Evolutionary conservation across 2,888 invertebrate genomes (phyloP).

Genomic region (Hyles lineata): DNA sequence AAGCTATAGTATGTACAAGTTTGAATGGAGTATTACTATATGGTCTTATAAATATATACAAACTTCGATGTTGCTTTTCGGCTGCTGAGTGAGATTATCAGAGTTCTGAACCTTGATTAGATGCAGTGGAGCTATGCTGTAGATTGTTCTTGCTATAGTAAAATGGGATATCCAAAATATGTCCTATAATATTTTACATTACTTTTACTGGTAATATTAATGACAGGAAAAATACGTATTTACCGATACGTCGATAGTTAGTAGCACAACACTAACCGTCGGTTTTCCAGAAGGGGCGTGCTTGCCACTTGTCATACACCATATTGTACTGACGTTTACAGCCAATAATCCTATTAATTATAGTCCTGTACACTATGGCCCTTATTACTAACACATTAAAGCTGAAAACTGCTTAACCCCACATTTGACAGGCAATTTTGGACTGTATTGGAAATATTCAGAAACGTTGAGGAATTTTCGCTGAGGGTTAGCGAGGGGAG

Average conservation of each 20-base stretch:
- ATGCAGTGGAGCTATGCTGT: too few species aligned
- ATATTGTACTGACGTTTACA: constrained; percentile 70
- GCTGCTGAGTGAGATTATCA: too few species aligned
- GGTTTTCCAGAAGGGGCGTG: constrained; percentile 61
- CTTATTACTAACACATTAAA: constrained; percentile 43
- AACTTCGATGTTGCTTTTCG: too few species aligned
- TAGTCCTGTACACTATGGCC: constrained; percentile 34
- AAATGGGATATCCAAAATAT: too few species aligned
- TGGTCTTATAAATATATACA: too few species aligned
- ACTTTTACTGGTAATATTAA: too few species aligned
- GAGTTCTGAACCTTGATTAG: too few species aligned
- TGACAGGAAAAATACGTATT: not conserved
- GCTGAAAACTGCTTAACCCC: constrained; percentile 40
- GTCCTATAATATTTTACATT: too few species aligned
- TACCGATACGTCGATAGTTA: constrained; percentile 3
- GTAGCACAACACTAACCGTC: constrained; percentile 48
- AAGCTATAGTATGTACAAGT: too few species aligned
- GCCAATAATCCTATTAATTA: constrained; percentile 40
- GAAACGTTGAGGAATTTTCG: constrained; percentile 11
- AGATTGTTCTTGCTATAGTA: too few species aligned
- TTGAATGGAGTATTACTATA: too few species aligned
- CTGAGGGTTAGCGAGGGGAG: constrained; percentile 3
- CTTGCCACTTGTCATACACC: constrained; percentile 71
- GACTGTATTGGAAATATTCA: constrained; percentile 10
- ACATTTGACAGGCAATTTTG: not conserved